phyloP scores from a whole-genome alignment of 2,888 invertebrate genomes.

The Apocheima hispidaria region DNA sequence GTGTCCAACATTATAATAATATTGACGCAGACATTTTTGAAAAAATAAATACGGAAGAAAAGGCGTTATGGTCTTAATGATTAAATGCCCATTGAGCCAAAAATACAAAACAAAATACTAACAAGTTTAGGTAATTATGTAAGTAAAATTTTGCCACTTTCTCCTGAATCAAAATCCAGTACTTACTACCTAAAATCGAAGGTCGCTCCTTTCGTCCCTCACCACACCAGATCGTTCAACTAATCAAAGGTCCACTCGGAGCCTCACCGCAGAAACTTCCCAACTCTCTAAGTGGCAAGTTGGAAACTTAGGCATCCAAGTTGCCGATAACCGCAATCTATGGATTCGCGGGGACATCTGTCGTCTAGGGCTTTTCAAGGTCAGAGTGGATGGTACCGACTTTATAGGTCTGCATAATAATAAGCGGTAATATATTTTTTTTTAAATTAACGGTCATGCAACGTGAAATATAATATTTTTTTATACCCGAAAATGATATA shows the following conservation, averaged over 20 bases:
- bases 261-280: background rate
- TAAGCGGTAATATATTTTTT: too few species aligned
- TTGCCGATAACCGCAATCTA: background rate
- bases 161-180: background rate
- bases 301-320: background rate
- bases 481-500: too few species aligned
- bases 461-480: background rate
- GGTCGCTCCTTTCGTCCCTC: background rate
- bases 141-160: background rate
- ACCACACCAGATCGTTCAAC: background rate
- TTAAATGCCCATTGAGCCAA: too few species aligned
- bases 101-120: too few species aligned
- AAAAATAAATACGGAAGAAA: too few species aligned
- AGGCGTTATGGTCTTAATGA: too few species aligned
- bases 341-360: background rate
- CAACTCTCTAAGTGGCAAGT: conserved; percentile 1
- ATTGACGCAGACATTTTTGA: too few species aligned
- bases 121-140: too few species aligned
- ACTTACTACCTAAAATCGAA: background rate
- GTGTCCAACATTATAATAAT: too few species aligned
- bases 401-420: too few species aligned
- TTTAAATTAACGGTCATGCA: background rate
- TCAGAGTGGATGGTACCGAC: too few species aligned
- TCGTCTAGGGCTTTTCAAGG: too few species aligned
- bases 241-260: conserved; percentile 1